Base-by-base conservation (phyloP, 2,888 invertebrate species). In the Meiosimyza platycephala region DNA sequence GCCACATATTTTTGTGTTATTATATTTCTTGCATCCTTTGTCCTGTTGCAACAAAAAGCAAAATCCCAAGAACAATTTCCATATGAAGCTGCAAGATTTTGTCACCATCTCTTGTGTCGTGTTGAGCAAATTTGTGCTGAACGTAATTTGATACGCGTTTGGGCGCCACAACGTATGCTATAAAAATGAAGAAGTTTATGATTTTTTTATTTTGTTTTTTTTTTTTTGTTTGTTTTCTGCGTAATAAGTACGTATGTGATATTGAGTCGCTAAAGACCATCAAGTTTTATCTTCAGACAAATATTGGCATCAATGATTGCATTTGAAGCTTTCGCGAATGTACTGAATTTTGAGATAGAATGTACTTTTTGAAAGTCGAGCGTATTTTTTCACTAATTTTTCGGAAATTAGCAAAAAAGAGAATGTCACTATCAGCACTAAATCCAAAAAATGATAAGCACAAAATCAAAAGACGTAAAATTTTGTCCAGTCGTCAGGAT, bases 141-240 rank as follows among this genome's bases (percentile, higher is more conserved):
- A 28, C 16, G 64, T 50, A 51, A 22, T 64, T 50, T 51, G 18
- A 51, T 18, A 52, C 63, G 12, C 50, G 48, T 63, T 40, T 64
- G 51, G 64, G 64, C 64, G 64, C 64, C 64, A 28, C 64, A 64
- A 64, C 18, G 64, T 64, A 51, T 64, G 64, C 64, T 22, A 64
- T 28, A 28, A 51, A 64, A 64, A 64, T 64, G 51, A 64, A 50
- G 64, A 51, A 51, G 50, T 52, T 64, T 64, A 50, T 50, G 64
- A 64, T 50, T 28, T 28, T 28, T 28, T 28, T 3, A 3, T 28
- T 6, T 40, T 40, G 5, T 40, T 40, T 40, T 40, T 6, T 40
- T 1, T 7, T 1, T 40, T 2, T 9, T 40, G 1, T 7, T 40
- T 6, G 40, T 40, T 40, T 40, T 40, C 9, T 40, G 15, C 64